A percentile compares a stretch with the other conserved stretches of the same genome.
Conservation (phyloP, 2,888 invertebrate species). For the Cecidostiba fungosa region DNA sequence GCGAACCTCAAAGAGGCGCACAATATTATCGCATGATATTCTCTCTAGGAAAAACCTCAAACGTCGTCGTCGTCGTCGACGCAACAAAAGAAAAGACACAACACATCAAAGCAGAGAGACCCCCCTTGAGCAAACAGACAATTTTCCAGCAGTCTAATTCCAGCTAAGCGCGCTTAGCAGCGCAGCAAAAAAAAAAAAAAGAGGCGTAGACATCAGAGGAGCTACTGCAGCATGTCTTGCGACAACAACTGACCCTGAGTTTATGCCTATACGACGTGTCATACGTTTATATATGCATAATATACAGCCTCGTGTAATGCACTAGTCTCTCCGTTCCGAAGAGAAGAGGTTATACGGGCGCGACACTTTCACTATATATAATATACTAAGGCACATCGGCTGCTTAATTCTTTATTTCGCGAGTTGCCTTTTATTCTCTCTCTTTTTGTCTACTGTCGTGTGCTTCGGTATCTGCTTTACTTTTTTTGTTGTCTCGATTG, state of each 20-base stretch:
- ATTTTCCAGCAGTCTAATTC: slow-evolving; percentile 42
- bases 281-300: not conserved
- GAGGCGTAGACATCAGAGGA: not conserved
- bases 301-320: not conserved
- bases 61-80: not conserved
- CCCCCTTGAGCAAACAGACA: slow-evolving; percentile 17
- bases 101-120: slow-evolving; percentile 26
- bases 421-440: slow-evolving; percentile 15
- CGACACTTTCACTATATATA: slow-evolving; percentile 43
- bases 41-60: not conserved
- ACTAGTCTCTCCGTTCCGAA: not conserved
- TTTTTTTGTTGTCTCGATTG: not conserved
- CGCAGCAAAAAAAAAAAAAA: slow-evolving; percentile 1
- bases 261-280: not conserved
- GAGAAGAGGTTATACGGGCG: slow-evolving; percentile 5
- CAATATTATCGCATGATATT: not conserved
- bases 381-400: not conserved
- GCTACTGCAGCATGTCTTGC: not conserved
- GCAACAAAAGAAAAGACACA: not conserved
- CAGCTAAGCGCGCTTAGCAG: not conserved
- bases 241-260: slow-evolving; percentile 26
- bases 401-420: slow-evolving; percentile 28
- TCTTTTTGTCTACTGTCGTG: slow-evolving; percentile 7
- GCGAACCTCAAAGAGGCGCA: not conserved
- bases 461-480: not conserved